Evolutionary conservation across 2,797 vertebrate species (phyloP).

Genomic region (Notoglanidium macrostoma): DNA sequence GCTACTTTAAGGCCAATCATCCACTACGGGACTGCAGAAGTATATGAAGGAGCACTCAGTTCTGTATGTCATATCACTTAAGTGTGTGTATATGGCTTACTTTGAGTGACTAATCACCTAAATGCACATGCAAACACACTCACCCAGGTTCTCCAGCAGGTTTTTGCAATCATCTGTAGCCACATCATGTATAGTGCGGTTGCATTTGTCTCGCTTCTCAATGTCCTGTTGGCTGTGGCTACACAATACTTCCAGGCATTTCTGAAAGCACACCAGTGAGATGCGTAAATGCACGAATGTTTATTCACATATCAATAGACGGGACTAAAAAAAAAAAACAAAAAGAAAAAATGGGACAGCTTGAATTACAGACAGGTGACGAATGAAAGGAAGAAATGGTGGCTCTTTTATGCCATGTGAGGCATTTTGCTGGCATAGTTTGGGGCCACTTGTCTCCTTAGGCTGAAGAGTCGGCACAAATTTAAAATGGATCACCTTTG

Average conservation of each 20-base stretch:
- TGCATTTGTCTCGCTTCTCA: slow-evolving; percentile 87
- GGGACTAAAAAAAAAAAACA: neutral
- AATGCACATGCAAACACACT: neutral
- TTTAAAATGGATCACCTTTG: neutral
- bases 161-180: slow-evolving; percentile 98
- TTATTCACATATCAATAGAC: neutral
- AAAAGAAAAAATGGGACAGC: neutral
- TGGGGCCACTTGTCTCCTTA: neutral
- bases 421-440: no score
- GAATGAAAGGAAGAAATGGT: neutral
- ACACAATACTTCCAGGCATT: slow-evolving; percentile 92
- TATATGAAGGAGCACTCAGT: neutral
- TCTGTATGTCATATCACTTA: neutral
- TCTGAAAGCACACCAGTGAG: slow-evolving; percentile 76
- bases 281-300: neutral
- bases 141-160: slow-evolving; percentile 81
- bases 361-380: neutral
- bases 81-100: neutral
- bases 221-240: slow-evolving; percentile 87
- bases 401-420: neutral
- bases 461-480: neutral
- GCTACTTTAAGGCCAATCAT: neutral
- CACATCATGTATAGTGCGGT: slow-evolving; percentile 89
- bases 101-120: neutral
- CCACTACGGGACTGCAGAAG: neutral